These are phyloP conservation scores for Typhlichthys eigenmanni DNA, from an alignment of 2,797 vertebrate genomes.

Conservation along the genomic window DNA sequence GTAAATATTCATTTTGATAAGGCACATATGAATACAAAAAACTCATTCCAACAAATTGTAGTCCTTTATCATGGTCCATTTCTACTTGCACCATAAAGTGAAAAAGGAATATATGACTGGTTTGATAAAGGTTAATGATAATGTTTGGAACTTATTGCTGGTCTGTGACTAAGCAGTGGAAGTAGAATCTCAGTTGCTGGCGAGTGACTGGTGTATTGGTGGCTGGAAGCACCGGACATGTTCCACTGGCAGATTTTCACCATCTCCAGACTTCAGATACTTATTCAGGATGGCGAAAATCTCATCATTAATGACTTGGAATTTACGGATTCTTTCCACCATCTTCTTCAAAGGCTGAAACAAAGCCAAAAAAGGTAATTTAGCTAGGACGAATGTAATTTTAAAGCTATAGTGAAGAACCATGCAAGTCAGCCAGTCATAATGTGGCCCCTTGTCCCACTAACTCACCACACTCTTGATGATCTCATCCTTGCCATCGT, in stretches of 20 bases:
- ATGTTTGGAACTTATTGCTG: constrained; percentile 54
- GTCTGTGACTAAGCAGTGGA: constrained; percentile 71
- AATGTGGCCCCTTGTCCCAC: not conserved
- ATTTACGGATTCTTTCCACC: constrained; percentile 97
- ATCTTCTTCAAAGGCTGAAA: constrained; percentile 95
- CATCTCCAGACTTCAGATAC: constrained; percentile 94
- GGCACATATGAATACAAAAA: constrained; percentile 79
- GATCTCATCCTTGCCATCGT: constrained; percentile 95
- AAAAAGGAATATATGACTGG: constrained; percentile 35
- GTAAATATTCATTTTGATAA: constrained; percentile 71
- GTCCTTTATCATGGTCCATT: constrained; percentile 43
- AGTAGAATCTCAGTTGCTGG: constrained; percentile 83
- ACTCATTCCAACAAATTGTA: constrained; percentile 40
- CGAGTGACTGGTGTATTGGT: constrained; percentile 96
- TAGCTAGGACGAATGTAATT: not conserved
- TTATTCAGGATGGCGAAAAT: constrained; percentile 96
- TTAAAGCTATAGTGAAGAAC: not conserved
- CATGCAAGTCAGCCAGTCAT: not conserved
- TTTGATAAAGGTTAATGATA: constrained; percentile 38
- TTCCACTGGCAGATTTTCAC: constrained; percentile 94
- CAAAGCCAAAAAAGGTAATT: not conserved
- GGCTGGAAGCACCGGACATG: constrained; percentile 98
- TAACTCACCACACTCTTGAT: constrained; percentile 97
- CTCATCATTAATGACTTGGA: constrained; percentile 94
- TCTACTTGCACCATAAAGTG: constrained; percentile 30